Evolutionary conservation across 2,888 invertebrate genomes (phyloP).

Genomic region (Sclerodermus sp.): DNA sequence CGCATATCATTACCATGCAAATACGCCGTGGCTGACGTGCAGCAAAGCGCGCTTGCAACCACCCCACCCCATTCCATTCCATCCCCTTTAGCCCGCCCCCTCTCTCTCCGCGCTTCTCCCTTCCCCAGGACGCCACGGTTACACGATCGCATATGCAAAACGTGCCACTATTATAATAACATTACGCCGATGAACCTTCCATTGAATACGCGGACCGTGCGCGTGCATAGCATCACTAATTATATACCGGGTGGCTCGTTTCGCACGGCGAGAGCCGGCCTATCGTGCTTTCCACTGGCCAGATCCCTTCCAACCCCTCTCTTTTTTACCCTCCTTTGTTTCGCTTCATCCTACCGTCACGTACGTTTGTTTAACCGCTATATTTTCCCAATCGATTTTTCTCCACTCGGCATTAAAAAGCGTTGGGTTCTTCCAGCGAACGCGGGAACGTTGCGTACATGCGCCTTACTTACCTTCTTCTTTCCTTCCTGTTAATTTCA

Average conservation of each 20-base stretch:
- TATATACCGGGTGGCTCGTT: slow-evolving; percentile 39
- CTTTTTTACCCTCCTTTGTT: slow-evolving; percentile 4
- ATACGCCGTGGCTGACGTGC: slow-evolving; percentile 38
- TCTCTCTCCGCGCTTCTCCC: background rate
- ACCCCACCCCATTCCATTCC: no score
- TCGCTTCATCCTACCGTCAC: slow-evolving; percentile 1
- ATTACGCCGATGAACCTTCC: slow-evolving; percentile 54
- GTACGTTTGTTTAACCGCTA: slow-evolving; percentile 1
- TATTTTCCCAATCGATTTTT: no score
- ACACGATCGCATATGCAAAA: slow-evolving; percentile 48
- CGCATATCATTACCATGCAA: slow-evolving; percentile 54
- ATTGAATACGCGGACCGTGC: slow-evolving; percentile 43
- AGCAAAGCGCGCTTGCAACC: slow-evolving; percentile 31
- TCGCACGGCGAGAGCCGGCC: no score
- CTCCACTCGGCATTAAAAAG: no score
- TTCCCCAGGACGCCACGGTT: background rate
- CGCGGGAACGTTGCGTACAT: no score
- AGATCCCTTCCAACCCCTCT: background rate
- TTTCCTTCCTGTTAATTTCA: no score
- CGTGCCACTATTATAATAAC: slow-evolving; percentile 54
- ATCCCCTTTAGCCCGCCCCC: background rate
- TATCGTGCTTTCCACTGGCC: no score
- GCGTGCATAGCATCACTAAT: slow-evolving; percentile 51
- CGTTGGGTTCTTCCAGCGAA: no score
- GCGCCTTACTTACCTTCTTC: no score